A percentile compares a stretch with the other conserved stretches of the same genome.
phyloP scores from a whole-genome alignment of 2,888 invertebrate genomes.

The Tanaodytes sp. region DNA sequence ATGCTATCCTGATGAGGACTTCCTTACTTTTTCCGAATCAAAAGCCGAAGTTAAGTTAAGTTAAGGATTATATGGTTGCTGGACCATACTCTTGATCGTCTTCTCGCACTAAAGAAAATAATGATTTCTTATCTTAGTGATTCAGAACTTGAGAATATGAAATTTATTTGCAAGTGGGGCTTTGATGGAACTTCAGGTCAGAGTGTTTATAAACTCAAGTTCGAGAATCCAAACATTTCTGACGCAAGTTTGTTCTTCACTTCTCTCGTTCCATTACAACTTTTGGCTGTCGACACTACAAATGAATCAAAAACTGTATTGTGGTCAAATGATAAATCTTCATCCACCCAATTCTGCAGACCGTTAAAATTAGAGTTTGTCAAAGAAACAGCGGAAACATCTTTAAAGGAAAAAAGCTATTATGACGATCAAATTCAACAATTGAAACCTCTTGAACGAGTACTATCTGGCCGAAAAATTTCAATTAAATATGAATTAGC shows the following conservation, averaged over 20 bases:
- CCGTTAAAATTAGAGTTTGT: conserved; percentile 27
- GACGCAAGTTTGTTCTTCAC: conserved; percentile 35
- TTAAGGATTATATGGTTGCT: too few relatives aligned
- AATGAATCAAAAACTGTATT: background rate
- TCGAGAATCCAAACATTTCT: conserved; percentile 25
- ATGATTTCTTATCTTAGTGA: background rate
- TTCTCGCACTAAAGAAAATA: conserved; percentile 3
- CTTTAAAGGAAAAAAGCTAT: conserved; percentile 24
- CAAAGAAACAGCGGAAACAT: conserved; percentile 21
- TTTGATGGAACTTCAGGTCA: conserved; percentile 30
- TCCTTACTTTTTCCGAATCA: conserved; percentile 28
- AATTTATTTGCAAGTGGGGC: conserved; percentile 35
- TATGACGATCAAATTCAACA: conserved; percentile 19
- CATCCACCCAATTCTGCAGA: conserved; percentile 22
- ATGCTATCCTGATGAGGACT: conserved; percentile 34
- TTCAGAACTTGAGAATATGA: conserved; percentile 9
- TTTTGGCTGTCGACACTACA: background rate
- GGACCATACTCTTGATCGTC: conserved; percentile 32
- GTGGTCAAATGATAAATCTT: conserved; percentile 19
- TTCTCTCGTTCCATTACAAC: conserved; percentile 21
- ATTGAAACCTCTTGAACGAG: conserved; percentile 21
- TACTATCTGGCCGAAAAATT: conserved; percentile 28
- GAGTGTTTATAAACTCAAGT: conserved; percentile 36
- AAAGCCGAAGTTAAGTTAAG: conserved; percentile 38
- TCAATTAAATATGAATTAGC: conserved; percentile 37